A percentile compares a stretch with the other conserved stretches of the same genome.
phyloP scores from a whole-genome alignment of 2,797 vertebrate species.

The Neoniphon sammara region DNA sequence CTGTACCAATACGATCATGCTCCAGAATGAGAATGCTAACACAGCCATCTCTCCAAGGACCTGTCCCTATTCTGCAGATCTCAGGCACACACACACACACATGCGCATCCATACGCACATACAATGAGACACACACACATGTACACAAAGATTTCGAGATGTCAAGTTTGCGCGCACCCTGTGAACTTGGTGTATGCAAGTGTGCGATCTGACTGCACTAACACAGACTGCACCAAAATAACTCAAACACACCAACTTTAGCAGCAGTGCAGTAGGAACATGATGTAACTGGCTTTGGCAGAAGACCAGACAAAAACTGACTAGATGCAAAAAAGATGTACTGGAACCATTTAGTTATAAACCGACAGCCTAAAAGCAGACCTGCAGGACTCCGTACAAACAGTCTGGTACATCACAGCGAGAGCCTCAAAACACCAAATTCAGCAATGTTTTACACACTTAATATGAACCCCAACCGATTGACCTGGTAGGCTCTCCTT shows the following conservation, averaged over 20 bases:
- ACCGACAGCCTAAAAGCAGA: background rate
- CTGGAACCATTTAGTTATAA: background rate
- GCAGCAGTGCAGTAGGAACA: conserved; percentile 31
- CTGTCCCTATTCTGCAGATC: conserved; percentile 68
- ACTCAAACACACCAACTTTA: conserved; percentile 41
- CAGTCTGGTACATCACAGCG: background rate
- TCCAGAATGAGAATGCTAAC: conserved; percentile 58
- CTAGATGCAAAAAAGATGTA: background rate
- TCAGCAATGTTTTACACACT: background rate
- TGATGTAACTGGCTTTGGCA: conserved; percentile 49
- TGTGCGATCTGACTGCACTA: conserved; percentile 28
- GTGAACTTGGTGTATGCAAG: conserved; percentile 36
- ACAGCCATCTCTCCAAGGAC: conserved; percentile 55
- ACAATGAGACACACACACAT: background rate
- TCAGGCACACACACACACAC: background rate
- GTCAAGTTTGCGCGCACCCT: conserved; percentile 28
- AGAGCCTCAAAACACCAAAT: background rate
- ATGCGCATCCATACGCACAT: conserved; percentile 13
- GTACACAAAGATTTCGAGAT: conserved; percentile 20
- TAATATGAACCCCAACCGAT: too few relatives aligned
- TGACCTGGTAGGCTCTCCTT: too few relatives aligned
- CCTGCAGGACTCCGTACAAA: too few relatives aligned
- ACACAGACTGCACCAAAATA: conserved; percentile 56
- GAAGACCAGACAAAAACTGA: conserved; percentile 29
- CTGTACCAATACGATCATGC: conserved; percentile 55